Evolutionary conservation across 2,888 invertebrate genomes (phyloP).

Genomic region (Sturmia bella): DNA sequence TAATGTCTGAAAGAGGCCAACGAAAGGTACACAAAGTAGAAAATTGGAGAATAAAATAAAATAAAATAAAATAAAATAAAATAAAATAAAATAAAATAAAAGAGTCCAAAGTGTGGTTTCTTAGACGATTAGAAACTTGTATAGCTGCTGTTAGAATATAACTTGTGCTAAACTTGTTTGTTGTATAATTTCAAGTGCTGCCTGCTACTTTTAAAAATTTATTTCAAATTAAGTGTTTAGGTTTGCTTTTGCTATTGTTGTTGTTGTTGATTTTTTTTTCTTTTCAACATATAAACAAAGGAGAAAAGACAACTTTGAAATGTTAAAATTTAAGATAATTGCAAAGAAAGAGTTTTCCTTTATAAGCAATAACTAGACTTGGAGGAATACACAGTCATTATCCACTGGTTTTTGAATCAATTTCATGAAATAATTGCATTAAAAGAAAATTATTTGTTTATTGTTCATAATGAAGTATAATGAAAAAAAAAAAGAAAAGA

Average conservation of each 20-base stretch:
- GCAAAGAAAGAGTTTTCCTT: not conserved
- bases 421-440: no score
- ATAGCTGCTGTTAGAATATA: conserved; percentile 40
- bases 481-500: not conserved
- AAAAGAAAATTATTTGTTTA: no score
- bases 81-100: no score
- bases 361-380: conserved; percentile 14
- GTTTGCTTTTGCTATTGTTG: conserved; percentile 9
- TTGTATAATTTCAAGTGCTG: conserved; percentile 47
- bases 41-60: conserved; percentile 18
- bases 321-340: conserved; percentile 23
- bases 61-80: no score
- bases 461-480: no score
- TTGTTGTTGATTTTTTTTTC: no score
- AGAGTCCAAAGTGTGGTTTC: conserved; percentile 18
- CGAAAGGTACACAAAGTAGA: conserved; percentile 25
- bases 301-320: not conserved
- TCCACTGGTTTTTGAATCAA: conserved; percentile 4
- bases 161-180: conserved; percentile 58
- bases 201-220: not conserved
- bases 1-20: conserved; percentile 31
- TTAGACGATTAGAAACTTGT: conserved; percentile 13
- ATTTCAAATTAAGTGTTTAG: conserved; percentile 34
- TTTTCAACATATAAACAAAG: not conserved
- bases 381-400: not conserved